phyloP scores from a whole-genome alignment of 2,113 vertebrate species.

The Orientallactaga bullata region DNA sequence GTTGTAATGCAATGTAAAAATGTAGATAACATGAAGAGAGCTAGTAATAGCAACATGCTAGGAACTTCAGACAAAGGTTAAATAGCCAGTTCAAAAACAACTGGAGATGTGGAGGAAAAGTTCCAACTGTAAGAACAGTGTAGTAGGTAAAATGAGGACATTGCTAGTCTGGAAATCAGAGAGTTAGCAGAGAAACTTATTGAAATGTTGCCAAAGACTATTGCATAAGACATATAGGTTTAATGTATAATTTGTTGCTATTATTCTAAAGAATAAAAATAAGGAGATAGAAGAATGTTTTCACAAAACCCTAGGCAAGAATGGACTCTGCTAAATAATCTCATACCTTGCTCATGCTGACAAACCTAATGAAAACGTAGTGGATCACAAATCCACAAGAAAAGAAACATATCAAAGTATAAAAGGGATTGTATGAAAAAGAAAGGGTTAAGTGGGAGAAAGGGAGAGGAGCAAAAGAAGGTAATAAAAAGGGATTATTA shows the following conservation, averaged over 20 bases:
- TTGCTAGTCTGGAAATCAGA: background rate
- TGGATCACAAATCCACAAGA: too few species aligned
- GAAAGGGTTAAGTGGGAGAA: too few species aligned
- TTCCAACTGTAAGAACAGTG: background rate
- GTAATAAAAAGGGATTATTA: too few species aligned
- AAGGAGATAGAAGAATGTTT: background rate
- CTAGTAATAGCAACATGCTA: background rate
- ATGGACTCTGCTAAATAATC: too few species aligned
- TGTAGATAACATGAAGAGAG: background rate
- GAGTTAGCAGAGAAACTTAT: background rate
- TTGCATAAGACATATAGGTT: background rate
- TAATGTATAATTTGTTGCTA: background rate
- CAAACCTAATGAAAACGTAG: too few species aligned
- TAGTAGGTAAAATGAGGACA: background rate
- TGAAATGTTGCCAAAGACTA: background rate
- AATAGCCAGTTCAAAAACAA: background rate
- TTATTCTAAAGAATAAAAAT: background rate
- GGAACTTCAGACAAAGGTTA: background rate
- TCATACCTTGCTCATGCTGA: too few species aligned
- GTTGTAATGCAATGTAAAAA: background rate
- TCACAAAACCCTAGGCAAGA: background rate
- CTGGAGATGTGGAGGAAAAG: background rate
- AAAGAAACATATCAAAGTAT: too few species aligned
- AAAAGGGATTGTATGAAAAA: too few species aligned
- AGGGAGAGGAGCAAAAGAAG: too few species aligned